phyloP scores from a whole-genome alignment of 2,797 vertebrate species.

The Merluccius polli region DNA sequence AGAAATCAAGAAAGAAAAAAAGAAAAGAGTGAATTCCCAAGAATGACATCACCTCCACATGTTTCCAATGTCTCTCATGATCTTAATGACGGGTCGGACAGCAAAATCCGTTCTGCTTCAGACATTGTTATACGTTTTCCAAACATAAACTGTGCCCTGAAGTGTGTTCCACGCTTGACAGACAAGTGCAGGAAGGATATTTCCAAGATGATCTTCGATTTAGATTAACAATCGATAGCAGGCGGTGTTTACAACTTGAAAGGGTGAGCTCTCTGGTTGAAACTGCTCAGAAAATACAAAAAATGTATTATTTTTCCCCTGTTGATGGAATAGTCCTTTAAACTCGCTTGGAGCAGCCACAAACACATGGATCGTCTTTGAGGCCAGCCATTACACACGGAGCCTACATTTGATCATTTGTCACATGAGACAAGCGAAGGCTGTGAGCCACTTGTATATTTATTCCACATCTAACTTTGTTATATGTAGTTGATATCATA shows the following conservation, averaged over 20 bases:
- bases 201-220: slow-evolving; percentile 45
- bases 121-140: slow-evolving; percentile 28
- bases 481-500: slow-evolving; percentile 13
- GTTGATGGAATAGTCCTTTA: slow-evolving; percentile 29
- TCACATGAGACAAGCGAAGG: slow-evolving; percentile 38
- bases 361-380: slow-evolving; percentile 60
- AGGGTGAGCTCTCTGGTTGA: slow-evolving; percentile 46
- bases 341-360: slow-evolving; percentile 53
- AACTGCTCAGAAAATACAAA: slow-evolving; percentile 39
- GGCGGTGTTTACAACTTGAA: slow-evolving; percentile 47
- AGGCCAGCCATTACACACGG: slow-evolving; percentile 24
- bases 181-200: slow-evolving; percentile 30
- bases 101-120: slow-evolving; percentile 31
- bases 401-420: slow-evolving; percentile 51
- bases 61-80: not conserved
- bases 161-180: slow-evolving; percentile 29
- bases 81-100: not conserved
- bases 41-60: not conserved
- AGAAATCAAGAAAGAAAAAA: not conserved
- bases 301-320: slow-evolving; percentile 28
- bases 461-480: slow-evolving; percentile 19
- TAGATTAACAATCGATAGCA: slow-evolving; percentile 59
- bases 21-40: not conserved
- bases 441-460: slow-evolving; percentile 35
- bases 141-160: slow-evolving; percentile 40